These are phyloP conservation scores for Papilio polyxenes DNA, from an alignment of 1,140 invertebrate genomes.

Conservation along the genomic window DNA sequence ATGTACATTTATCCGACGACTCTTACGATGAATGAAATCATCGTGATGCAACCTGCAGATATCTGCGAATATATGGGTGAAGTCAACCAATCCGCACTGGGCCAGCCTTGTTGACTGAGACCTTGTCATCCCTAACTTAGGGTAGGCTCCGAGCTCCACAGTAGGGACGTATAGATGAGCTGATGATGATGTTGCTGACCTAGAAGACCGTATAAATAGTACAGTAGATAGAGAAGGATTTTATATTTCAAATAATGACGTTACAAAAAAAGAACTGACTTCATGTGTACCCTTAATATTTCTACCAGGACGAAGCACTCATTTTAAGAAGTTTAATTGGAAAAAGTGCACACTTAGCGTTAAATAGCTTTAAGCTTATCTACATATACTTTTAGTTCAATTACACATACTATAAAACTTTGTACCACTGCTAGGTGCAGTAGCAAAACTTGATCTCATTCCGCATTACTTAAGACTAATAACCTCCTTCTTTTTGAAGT, in stretches of 20 bases:
- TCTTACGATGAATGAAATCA: too few species aligned
- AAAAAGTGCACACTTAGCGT: background rate
- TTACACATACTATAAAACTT: background rate
- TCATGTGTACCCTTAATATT: background rate
- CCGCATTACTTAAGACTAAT: background rate
- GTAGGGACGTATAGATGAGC: too few species aligned
- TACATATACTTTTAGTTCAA: background rate
- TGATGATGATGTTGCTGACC: background rate
- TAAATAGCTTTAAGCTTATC: background rate
- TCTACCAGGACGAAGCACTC: conserved; percentile 4
- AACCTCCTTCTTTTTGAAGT: too few species aligned
- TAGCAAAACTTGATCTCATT: conserved; percentile 2
- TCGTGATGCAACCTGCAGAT: too few species aligned
- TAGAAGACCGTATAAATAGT: background rate
- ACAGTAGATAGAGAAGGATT: too few species aligned
- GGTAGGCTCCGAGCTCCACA: too few species aligned
- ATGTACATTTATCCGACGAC: too few species aligned
- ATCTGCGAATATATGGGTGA: too few species aligned
- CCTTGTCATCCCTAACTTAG: too few species aligned
- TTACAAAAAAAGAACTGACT: background rate
- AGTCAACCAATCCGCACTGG: too few species aligned
- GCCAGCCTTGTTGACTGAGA: too few species aligned
- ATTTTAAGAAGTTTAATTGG: background rate
- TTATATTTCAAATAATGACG: too few species aligned
- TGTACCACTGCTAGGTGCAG: background rate